phyloP scores from a whole-genome alignment of 1,140 invertebrate species.

The Conus ventricosus region DNA sequence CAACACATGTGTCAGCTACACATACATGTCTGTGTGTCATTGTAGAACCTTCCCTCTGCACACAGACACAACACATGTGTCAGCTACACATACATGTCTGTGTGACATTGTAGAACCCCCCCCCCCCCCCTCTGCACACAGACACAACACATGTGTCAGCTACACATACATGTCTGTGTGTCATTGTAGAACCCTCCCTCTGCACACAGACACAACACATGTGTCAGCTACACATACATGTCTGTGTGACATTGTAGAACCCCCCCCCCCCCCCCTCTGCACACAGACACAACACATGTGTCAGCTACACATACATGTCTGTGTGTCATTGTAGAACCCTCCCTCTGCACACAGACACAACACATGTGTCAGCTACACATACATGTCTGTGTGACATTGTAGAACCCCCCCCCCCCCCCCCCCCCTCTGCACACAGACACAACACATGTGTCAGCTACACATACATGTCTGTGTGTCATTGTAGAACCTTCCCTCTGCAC shows the following conservation, averaged over 20 bases:
- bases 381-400: too few relatives aligned
- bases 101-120: too few relatives aligned
- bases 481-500: too few relatives aligned
- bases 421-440: background rate
- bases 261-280: too few relatives aligned
- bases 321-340: background rate
- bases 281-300: background rate
- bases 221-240: too few relatives aligned
- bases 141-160: background rate
- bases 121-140: background rate
- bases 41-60: background rate
- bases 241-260: too few relatives aligned
- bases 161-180: too few relatives aligned
- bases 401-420: too few relatives aligned
- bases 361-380: too few relatives aligned
- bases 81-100: background rate
- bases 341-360: background rate
- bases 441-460: background rate
- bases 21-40: background rate
- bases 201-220: background rate
- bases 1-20: background rate
- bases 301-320: too few relatives aligned
- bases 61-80: background rate
- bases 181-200: too few relatives aligned
- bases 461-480: too few relatives aligned